Conservation (phyloP, 2,888 invertebrate genomes). For the Pemphredon lugubris region DNA sequence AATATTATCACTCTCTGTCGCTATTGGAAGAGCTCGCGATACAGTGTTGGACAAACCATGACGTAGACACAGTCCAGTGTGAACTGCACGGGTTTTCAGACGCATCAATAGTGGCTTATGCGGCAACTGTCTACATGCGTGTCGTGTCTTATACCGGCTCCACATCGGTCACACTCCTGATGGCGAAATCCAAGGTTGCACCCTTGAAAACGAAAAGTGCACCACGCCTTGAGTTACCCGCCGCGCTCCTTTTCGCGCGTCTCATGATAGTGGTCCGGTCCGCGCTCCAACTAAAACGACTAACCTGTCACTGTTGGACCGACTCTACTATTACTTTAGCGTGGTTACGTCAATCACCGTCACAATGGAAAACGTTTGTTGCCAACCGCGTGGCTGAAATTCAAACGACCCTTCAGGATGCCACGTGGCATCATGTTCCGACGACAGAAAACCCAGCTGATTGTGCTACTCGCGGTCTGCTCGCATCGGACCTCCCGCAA, state of each 20-base stretch:
- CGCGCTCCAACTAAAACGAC: neutral
- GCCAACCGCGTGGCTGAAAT: slow-evolving; percentile 10
- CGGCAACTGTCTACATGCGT: no score
- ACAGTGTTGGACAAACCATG: no score
- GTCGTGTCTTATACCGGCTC: no score
- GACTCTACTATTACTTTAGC: neutral
- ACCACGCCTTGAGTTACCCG: neutral
- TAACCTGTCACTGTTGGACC: neutral
- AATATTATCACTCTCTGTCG: no score
- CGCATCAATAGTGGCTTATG: no score
- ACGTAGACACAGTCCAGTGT: no score
- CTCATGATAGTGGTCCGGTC: neutral
- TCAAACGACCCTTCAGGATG: neutral
- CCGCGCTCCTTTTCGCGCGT: neutral
- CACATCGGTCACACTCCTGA: no score
- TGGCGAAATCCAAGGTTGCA: neutral
- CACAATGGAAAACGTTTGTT: neutral
- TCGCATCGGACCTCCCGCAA: neutral
- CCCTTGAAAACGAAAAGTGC: neutral
- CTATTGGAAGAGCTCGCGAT: no score
- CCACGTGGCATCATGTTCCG: slow-evolving; percentile 3
- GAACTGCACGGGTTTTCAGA: no score
- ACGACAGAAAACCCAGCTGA: neutral
- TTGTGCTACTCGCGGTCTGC: slow-evolving; percentile 6
- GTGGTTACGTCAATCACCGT: neutral